Evolutionary conservation across 2,888 invertebrate species (phyloP), one percentile per base, ranked within the genome.

Genomic region (Mythimna vitellina): DNA sequence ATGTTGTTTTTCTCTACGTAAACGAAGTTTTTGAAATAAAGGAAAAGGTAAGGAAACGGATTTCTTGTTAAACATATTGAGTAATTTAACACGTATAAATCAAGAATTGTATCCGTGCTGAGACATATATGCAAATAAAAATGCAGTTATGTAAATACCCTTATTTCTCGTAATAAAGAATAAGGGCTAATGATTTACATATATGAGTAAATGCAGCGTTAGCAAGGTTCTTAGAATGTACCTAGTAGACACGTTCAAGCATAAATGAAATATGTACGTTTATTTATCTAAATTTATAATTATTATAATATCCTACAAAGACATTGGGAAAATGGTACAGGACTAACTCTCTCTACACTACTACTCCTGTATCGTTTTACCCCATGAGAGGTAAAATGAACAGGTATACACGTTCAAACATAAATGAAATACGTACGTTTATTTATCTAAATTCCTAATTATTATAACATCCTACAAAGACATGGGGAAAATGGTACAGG

Each of bases 1-100:
- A 63, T 65, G 38, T 22, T 63, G 77, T 46, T 66, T 57, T 70
- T 42, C 1, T 60, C 1, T 29, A 70, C 51, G 54, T 58, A 35
- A 49, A 42, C 32, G 54, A 49, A 49, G 42, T 78, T 81, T 70
- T 58, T 58, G 20, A 69, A 54, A 61, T 22, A 29, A 56, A 38
- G n/a, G 49, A 65, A 65, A 75, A 53, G 14, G 46, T 12, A 17
- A 70, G 62, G 65, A 81, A 81, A 38, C 62, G 20, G 10, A 17
- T 9, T 65, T 49, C 61, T 70, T 65, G 56, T 62, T 65, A 57
- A 35, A 32, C 49, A 61, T 64, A 29, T 32, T 49, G 65, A 80
- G 46, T 62, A 22, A 58, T 35, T 77, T 57, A 51, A 58, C 29
- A 78, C 14, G 46, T 58, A 22, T 53, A 17, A 78, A 63, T 5